Percentiles rank a stretch among this genome's conserved stretches.
These are phyloP conservation scores for Triplophysa dalaica DNA, from an alignment of 2,113 vertebrate genomes.

Conservation along the genomic window DNA sequence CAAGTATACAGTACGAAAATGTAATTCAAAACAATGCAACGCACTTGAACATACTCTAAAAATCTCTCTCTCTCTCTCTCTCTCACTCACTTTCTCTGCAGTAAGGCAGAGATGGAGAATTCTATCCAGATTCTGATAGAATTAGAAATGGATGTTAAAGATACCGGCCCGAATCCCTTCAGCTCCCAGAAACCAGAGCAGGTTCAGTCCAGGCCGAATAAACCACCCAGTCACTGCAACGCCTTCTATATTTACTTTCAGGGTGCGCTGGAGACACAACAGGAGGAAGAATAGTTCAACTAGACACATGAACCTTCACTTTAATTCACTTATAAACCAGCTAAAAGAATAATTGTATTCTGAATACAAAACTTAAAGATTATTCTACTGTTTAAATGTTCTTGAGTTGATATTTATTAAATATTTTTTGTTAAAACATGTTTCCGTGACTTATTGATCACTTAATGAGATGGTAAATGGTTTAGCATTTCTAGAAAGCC, in stretches of 20 bases:
- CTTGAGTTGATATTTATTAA: no score
- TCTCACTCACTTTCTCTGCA: slow-evolving; percentile 55
- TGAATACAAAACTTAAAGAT: no score
- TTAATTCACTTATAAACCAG: neutral
- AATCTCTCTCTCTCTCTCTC: slow-evolving; percentile 6
- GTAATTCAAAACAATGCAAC: no score
- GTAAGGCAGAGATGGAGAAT: slow-evolving; percentile 85
- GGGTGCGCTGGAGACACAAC: slow-evolving; percentile 64
- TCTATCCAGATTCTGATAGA: slow-evolving; percentile 88
- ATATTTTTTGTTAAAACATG: no score
- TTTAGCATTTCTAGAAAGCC: no score
- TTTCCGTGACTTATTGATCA: no score
- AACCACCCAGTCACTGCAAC: slow-evolving; percentile 79
- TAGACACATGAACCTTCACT: neutral
- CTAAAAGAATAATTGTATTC: no score
- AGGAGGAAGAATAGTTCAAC: slow-evolving; percentile 55
- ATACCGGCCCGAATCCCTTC: slow-evolving; percentile 83
- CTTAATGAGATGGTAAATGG: no score
- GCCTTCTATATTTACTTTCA: slow-evolving; percentile 83
- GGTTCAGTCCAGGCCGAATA: slow-evolving; percentile 82
- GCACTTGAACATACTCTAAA: no score
- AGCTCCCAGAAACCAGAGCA: slow-evolving; percentile 85
- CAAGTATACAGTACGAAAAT: no score
- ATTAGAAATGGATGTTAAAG: slow-evolving; percentile 79
- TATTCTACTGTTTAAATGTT: no score